Base-by-base conservation (phyloP, 1,140 invertebrate genomes). In the Drosophila pectinifera region DNA sequence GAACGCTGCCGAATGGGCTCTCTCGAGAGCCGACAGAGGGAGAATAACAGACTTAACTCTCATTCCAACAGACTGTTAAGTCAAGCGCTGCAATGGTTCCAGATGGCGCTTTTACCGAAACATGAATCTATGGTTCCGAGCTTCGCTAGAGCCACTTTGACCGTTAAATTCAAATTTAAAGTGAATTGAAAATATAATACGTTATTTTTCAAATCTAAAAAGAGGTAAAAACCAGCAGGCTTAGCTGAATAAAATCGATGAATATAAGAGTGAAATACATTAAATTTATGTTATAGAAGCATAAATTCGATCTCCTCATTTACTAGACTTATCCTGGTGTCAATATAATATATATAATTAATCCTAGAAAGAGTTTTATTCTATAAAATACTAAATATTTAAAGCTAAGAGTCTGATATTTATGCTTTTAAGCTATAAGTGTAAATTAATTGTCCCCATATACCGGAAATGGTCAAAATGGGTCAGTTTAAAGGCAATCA, bases 401-500 rank as follows among this genome's bases (percentile, higher is more conserved):
- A n/a, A n/a, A n/a, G n/a, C n/a, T n/a, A n/a, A n/a, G n/a, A n/a
- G n/a, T n/a, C n/a, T n/a, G n/a, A n/a, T n/a, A n/a, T 49, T 24
- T 24, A 4, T n/a, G n/a, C 8, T 20, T 51, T 7, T 20, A 0
- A 2, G 8, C 7, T 51, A 34, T 51, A 6, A 14, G 5, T 11
- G 13, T 18, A 8, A 20, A 8, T 34, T 8, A 34, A 51, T 34
- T 18, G 20, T 18, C 3, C 4, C 1, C 6, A 14, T 20, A 13
- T 51, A 20, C 28, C 48, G 28, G 48, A 51, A 51, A 51, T 51
- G 14, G 13, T 18, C 18, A 0, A 34, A 51, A 2, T 51, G 48
- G 28, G 28, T 51, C 48, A 34, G 13, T 36, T 55, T 59, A 55
- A 55, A 54, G 16, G 1, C 20, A 36, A 59, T 18, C 56, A 16